phyloP scores from a whole-genome alignment of 2,888 invertebrate genomes.

The Byasa hedistus region DNA sequence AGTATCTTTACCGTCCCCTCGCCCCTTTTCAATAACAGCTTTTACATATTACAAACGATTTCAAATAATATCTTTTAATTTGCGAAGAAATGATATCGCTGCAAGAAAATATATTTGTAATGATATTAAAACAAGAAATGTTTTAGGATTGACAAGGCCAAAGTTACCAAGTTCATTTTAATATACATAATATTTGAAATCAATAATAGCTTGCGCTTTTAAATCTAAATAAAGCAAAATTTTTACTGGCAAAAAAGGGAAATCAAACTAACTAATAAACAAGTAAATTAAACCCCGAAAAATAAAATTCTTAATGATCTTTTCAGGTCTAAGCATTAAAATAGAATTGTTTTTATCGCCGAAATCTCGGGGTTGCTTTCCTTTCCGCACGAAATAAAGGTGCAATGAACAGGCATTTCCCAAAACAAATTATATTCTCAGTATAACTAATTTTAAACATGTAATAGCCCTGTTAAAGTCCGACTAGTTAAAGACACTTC shows the following conservation, averaged over 20 bases:
- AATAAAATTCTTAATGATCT: not conserved
- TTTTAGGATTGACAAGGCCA: not conserved
- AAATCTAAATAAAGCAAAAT: not conserved
- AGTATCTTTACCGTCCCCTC: not conserved
- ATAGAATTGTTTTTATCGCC: not conserved
- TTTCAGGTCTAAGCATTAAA: not conserved
- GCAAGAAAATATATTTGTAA: not conserved
- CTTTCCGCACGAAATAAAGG: not conserved
- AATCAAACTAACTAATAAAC: not conserved
- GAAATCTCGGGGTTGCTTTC: not conserved
- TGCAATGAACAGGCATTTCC: not conserved
- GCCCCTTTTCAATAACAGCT: not conserved
- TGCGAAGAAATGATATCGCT: not conserved
- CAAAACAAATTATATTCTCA: not conserved
- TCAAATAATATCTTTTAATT: not conserved
- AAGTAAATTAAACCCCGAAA: not conserved
- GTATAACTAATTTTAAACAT: not conserved
- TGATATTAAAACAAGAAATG: not conserved
- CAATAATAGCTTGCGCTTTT: no score
- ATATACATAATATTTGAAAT: no score
- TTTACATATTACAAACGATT: not conserved
- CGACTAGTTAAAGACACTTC: not conserved
- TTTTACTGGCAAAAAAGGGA: not conserved
- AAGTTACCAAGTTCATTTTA: no score
- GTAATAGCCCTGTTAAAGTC: not conserved